These are phyloP conservation scores for Coelinius sp. DNA, from an alignment of 2,888 invertebrate genomes.

Conservation along the genomic window DNA sequence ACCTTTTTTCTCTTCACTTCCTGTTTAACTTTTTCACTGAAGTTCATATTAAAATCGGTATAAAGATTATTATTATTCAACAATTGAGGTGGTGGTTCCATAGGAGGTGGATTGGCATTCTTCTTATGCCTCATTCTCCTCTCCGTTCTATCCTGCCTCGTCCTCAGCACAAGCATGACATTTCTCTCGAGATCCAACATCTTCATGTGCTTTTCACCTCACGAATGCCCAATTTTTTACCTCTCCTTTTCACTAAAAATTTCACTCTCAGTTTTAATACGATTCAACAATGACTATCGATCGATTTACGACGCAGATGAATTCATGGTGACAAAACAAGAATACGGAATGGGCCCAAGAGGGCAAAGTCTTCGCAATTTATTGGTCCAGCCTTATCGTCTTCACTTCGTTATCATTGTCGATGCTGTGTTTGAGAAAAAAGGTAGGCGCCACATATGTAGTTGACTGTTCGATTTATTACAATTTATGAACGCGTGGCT, in stretches of 20 bases:
- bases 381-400: slow-evolving; percentile 56
- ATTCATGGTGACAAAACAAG: slow-evolving; percentile 52
- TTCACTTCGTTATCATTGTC: slow-evolving; percentile 49
- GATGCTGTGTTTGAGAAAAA: not conserved
- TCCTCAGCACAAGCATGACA: slow-evolving; percentile 58
- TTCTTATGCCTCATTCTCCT: slow-evolving; percentile 60
- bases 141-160: slow-evolving; percentile 61
- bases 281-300: slow-evolving; percentile 34
- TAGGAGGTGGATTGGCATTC: slow-evolving; percentile 60
- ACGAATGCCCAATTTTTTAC: not conserved
- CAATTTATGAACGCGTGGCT: not conserved
- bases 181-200: slow-evolving; percentile 58
- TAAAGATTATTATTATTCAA: slow-evolving; percentile 61
- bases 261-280: slow-evolving; percentile 14
- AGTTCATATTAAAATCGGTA: slow-evolving; percentile 59
- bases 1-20: slow-evolving; percentile 55
- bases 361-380: slow-evolving; percentile 62
- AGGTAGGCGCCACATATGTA: slow-evolving; percentile 41
- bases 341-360: slow-evolving; percentile 39
- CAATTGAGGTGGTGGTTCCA: slow-evolving; percentile 59
- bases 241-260: not conserved
- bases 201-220: not conserved
- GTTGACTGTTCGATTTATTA: not conserved
- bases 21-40: slow-evolving; percentile 54
- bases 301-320: slow-evolving; percentile 44